Base-by-base conservation (phyloP, 2,888 invertebrate species). In the Aspidapion aeneum region DNA sequence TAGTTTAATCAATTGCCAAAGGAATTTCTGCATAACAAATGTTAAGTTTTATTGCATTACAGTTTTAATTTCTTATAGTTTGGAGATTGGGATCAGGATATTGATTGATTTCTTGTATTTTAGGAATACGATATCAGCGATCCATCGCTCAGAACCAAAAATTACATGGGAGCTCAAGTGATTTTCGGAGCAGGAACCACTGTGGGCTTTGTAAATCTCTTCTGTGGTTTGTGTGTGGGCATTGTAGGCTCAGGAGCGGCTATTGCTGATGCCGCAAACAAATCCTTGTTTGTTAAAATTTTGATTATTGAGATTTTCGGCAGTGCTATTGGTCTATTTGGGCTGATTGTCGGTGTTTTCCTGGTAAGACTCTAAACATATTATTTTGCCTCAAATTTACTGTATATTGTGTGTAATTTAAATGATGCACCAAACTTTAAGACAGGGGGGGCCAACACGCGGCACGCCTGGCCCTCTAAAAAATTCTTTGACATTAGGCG, bases 301-400 rank as follows among this genome's bases (percentile, higher is more conserved):
- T 87, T 99, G 60, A 98, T 99, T 79, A 92, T 99, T 57, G 99
- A 99, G 83, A 99, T 99, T 82, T 99, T 99, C 77, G 98, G 97
- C 61, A 96, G 96, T 75, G 99, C 98, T 74, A 98, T 99, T 78
- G 99, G 99, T 76, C 87, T 99, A 18, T 99, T 99, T 81, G 98
- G 98, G 64, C 87, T 99, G 63, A 99, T 99, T 81, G 96, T 99
- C 69, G 97, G 97, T 73, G 96, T 99, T 79, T 94, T 93, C 57
- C 63, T 68, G 66, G 68, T 68, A 66, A 63, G n/a, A n/a, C n/a
- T n/a, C 22, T 18, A 16, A 59, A 59, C 3, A 19, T 7, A 16
- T 16, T n/a, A 16, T 48, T 35, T 16, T 51, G 16, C 18, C 21
- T 51, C 19, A n/a, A 20, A 7, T 19, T 18, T 18, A 20, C 18